Evolutionary conservation across 2,113 vertebrate species (phyloP).

Genomic region (Phalacrocorax aristotelis): DNA sequence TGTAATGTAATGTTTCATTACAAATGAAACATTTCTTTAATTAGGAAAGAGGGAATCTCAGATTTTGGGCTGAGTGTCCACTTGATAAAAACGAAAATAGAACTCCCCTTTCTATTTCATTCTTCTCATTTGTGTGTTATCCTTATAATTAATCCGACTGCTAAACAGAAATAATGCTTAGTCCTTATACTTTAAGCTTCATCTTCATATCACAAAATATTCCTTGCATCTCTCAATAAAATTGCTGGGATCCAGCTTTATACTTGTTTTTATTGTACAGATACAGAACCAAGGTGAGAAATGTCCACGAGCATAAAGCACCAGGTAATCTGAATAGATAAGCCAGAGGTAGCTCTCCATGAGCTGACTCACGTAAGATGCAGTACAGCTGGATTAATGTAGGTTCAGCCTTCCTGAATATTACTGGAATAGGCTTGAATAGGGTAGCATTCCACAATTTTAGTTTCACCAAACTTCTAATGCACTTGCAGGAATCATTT

Average conservation of each 20-base stretch:
- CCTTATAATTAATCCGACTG: background rate
- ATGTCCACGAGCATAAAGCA: fast-evolving
- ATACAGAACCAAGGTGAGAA: background rate
- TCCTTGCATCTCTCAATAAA: background rate
- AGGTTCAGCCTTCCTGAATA: background rate
- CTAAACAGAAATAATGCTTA: background rate
- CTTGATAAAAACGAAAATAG: background rate
- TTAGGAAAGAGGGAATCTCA: background rate
- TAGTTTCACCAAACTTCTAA: background rate
- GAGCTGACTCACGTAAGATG: background rate
- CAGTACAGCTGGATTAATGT: background rate
- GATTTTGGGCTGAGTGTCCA: background rate
- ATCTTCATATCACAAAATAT: background rate
- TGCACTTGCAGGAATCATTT: background rate
- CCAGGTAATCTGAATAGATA: background rate
- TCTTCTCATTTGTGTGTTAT: background rate
- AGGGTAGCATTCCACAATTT: background rate
- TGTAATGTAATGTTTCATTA: too few species aligned
- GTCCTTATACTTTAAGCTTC: background rate
- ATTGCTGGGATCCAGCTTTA: background rate
- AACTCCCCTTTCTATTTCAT: background rate
- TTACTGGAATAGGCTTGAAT: background rate
- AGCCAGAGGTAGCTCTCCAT: background rate
- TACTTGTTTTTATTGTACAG: background rate
- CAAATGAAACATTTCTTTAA: background rate